Evolutionary conservation across 2,113 vertebrate species (phyloP).

Genomic region (Chelonoidis abingdonii): DNA sequence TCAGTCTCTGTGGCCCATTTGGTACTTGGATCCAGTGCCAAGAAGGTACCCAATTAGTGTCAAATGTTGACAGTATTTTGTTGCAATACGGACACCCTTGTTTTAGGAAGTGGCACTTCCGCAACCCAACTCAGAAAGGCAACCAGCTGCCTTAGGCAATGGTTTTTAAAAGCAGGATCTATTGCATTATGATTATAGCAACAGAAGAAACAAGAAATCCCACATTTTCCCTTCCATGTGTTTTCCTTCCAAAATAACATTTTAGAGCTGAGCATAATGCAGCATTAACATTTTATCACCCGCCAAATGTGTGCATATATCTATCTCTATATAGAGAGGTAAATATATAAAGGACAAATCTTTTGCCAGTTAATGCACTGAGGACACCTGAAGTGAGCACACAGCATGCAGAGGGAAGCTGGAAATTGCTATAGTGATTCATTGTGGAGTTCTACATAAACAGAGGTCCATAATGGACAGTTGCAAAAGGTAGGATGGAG

Average conservation of each 20-base stretch:
- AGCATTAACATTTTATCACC: constrained; percentile 44
- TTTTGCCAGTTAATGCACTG: not conserved
- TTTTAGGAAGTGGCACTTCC: not conserved
- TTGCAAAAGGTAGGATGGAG: not conserved
- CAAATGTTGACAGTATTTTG: not conserved
- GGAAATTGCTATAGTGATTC: not conserved
- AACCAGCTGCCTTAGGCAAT: not conserved
- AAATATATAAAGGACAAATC: not conserved
- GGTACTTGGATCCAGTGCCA: not conserved
- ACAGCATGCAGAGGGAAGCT: not conserved
- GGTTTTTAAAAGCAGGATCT: not conserved
- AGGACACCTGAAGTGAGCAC: not conserved
- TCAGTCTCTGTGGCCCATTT: not conserved
- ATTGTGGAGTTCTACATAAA: not conserved
- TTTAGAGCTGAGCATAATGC: not conserved
- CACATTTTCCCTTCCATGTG: constrained; percentile 55
- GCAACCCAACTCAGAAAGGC: not conserved
- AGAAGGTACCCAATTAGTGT: not conserved
- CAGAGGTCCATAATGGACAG: not conserved
- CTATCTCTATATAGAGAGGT: not conserved
- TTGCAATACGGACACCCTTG: not conserved
- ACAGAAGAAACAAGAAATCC: constrained; percentile 69
- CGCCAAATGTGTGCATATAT: constrained; percentile 28
- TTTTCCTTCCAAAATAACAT: constrained; percentile 57
- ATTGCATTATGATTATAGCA: constrained; percentile 31